Percentiles rank a stretch among this genome's conserved stretches.
Evolutionary conservation across 2,797 vertebrate species (phyloP).

Genomic region (Botia almorhae): DNA sequence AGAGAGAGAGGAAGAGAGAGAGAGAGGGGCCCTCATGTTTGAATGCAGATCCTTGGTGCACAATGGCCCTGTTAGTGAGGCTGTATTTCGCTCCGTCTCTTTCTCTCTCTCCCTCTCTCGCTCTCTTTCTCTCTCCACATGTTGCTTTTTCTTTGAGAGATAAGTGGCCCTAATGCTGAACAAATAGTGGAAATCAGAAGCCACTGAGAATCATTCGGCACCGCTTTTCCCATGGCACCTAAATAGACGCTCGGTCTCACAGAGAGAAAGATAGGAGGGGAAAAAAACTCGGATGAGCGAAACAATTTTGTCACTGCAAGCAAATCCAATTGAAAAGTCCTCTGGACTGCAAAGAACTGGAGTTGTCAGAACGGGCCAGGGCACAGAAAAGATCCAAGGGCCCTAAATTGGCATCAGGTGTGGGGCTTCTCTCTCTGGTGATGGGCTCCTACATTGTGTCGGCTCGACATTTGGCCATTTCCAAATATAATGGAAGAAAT

Average conservation of each 20-base stretch:
- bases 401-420: constrained; percentile 98
- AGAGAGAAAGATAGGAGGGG: constrained; percentile 63
- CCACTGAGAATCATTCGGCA: constrained; percentile 99
- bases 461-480: constrained; percentile 96
- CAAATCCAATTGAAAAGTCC: constrained; percentile 97
- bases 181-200: constrained; percentile 99
- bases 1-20: constrained; percentile 62
- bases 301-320: constrained; percentile 96
- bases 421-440: constrained; percentile 84
- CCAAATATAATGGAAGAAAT: constrained; percentile 99
- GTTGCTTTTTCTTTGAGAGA: constrained; percentile 99
- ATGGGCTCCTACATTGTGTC: constrained; percentile 95
- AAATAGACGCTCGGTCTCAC: constrained; percentile 91
- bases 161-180: constrained; percentile 99
- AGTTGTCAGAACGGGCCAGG: constrained; percentile 89
- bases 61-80: constrained; percentile 89
- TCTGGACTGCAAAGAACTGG: constrained; percentile 86
- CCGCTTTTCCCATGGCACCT: constrained; percentile 98
- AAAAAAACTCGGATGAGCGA: constrained; percentile 79
- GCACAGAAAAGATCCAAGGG: constrained; percentile 89
- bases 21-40: constrained; percentile 92
- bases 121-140: constrained; percentile 77
- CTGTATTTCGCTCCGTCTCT: constrained; percentile 95
- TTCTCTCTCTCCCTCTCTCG: constrained; percentile 76
- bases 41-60: constrained; percentile 92